Evolutionary conservation across 2,797 vertebrate genomes (phyloP), one percentile per base, ranked within the genome.

Genomic region (Melanotaenia pygmaea): DNA sequence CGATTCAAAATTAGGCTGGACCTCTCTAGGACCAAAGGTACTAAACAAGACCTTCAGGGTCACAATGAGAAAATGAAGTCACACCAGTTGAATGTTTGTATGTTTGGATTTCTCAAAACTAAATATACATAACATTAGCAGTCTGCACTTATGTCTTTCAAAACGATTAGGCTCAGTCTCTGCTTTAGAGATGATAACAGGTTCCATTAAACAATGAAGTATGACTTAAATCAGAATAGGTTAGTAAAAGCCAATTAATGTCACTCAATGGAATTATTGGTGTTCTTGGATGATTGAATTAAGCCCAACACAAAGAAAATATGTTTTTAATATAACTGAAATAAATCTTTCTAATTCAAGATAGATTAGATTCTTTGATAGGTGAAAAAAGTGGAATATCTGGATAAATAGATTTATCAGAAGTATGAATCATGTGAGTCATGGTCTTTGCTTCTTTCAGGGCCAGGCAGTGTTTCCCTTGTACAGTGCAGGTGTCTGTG

Each of bases 401-500:
- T 51, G 26, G 4, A 12, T 34, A 5, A 64, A 22, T 6, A 34
- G 20, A 13, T 32, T 5, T n/a, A 12, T 34, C 18, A 22, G 11
- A 45, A 26, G 30, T 18, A 2, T 34, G 1, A 38, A n/a, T 74
- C 37, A 37, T 37, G 26, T 72, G 40, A 57, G 16, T 64, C 18
- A 50, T 61, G 34, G 76, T 30, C 1, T 4, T 74, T 70, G 35
- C 82, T 24, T 90, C 51, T 88, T 83, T 71, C 87, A 94, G 95
- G 93, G 92, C 69, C 94, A 94, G 86, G 92, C 95, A 12, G 90
- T 95, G 77, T 96, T 96, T 88, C 90, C 95, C 53, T 91, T 96
- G 62, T 96, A 96, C 92, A 96, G 91, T 0, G 94, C 94, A 30
- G 96, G 96, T 7, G 85, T 94, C 70, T 95, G 93, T 77, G 92